Percentiles rank a stretch among this genome's conserved stretches.
phyloP scores from a whole-genome alignment of 2,113 vertebrate genomes.

The Hypanus sabinus region DNA sequence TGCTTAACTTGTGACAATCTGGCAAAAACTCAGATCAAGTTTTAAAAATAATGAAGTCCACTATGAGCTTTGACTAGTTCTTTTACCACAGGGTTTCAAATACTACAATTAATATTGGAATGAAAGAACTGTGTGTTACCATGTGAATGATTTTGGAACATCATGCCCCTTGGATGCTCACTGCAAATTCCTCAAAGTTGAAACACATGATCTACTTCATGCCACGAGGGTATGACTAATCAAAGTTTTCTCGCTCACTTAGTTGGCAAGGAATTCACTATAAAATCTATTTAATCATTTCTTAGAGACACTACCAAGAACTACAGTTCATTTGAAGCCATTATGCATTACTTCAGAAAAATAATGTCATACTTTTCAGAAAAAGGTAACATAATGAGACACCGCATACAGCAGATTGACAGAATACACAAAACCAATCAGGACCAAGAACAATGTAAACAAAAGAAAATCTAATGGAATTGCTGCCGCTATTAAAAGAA shows the following conservation, averaged over 20 bases:
- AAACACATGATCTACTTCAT: slow-evolving; percentile 19
- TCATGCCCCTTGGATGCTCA: slow-evolving; percentile 20
- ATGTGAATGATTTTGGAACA: slow-evolving; percentile 25
- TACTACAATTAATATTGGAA: background rate
- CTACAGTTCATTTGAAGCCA: background rate
- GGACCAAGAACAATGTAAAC: background rate
- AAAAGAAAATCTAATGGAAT: background rate
- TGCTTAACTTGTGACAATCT: no score
- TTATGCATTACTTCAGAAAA: background rate
- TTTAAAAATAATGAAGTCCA: background rate
- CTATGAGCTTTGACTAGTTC: background rate
- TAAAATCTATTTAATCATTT: background rate
- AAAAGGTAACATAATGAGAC: background rate
- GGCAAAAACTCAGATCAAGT: background rate
- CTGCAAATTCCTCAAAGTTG: slow-evolving; percentile 3
- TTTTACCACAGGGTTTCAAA: background rate
- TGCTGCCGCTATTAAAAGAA: no score
- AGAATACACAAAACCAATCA: background rate
- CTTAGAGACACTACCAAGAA: background rate
- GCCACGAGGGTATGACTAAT: background rate
- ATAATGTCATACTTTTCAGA: background rate
- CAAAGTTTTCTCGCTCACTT: background rate
- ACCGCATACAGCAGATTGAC: background rate
- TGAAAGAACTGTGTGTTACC: background rate
- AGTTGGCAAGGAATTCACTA: slow-evolving; percentile 20